phyloP scores from a whole-genome alignment of 2,113 vertebrate species.

The Nibea coibor region DNA sequence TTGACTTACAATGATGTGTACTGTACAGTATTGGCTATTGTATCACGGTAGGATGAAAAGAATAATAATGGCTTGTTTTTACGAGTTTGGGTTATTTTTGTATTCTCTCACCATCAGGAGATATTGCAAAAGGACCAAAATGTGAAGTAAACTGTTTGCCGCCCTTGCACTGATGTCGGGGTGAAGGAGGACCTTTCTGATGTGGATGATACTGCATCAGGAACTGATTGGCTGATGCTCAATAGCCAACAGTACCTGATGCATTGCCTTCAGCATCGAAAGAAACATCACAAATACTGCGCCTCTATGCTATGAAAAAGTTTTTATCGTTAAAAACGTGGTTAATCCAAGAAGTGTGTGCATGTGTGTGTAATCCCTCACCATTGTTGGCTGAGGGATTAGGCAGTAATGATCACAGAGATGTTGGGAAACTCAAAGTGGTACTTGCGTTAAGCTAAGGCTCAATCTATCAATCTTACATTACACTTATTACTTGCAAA shows the following conservation, averaged over 20 bases:
- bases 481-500: constrained; percentile 30
- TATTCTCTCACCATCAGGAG: constrained; percentile 20
- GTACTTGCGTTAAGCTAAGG: constrained; percentile 42
- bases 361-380: constrained; percentile 15
- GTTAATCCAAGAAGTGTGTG: background rate
- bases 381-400: constrained; percentile 44
- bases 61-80: constrained; percentile 63
- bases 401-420: constrained; percentile 46
- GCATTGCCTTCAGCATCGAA: constrained; percentile 99
- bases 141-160: constrained; percentile 20
- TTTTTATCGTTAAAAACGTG: too few relatives aligned
- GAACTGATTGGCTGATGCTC: constrained; percentile 97
- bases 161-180: constrained; percentile 22
- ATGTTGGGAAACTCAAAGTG: constrained; percentile 53
- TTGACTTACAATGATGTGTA: constrained; percentile 76
- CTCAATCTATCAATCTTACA: constrained; percentile 54
- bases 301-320: constrained; percentile 15
- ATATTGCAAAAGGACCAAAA: constrained; percentile 8
- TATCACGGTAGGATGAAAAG: constrained; percentile 60
- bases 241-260: constrained; percentile 94
- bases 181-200: constrained; percentile 86
- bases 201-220: constrained; percentile 99
- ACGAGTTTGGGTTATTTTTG: constrained; percentile 43
- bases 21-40: constrained; percentile 75
- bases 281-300: constrained; percentile 80